These are phyloP conservation scores for Drosophila ambigua DNA, from an alignment of 1,140 invertebrate genomes.

Conservation along the genomic window DNA sequence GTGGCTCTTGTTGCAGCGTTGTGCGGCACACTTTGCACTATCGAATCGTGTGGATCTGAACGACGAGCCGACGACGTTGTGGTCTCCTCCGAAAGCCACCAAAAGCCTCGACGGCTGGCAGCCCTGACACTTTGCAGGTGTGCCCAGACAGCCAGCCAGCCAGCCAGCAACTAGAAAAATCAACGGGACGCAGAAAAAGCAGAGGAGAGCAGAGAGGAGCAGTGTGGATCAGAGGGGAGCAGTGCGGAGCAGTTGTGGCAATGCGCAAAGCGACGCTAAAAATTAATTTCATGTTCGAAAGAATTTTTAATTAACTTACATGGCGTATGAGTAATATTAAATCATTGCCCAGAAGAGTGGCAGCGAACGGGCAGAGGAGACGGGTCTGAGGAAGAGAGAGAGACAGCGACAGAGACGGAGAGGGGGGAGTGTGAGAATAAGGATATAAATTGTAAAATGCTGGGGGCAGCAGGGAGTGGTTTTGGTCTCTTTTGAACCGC, in stretches of 20 bases:
- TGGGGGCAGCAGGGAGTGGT: no score
- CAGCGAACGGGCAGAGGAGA: not conserved
- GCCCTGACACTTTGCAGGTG: slow-evolving; percentile 76
- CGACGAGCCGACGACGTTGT: slow-evolving; percentile 27
- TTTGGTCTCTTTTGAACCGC: no score
- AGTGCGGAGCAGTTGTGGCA: slow-evolving; percentile 15
- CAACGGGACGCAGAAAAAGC: slow-evolving; percentile 7
- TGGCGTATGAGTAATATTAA: slow-evolving; percentile 66
- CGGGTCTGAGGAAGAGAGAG: not conserved
- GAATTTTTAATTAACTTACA: slow-evolving; percentile 74
- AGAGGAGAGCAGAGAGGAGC: not conserved
- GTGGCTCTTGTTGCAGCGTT: slow-evolving; percentile 18
- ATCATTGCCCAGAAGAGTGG: slow-evolving; percentile 28
- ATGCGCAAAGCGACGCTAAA: slow-evolving; percentile 53
- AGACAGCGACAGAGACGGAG: not conserved
- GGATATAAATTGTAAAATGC: not conserved
- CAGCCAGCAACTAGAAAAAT: slow-evolving; percentile 40
- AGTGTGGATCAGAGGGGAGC: no score
- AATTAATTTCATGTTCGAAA: slow-evolving; percentile 63
- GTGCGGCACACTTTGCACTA: slow-evolving; percentile 78
- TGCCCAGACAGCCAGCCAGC: slow-evolving; percentile 35
- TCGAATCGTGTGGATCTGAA: slow-evolving; percentile 70
- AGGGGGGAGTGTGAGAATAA: not conserved
- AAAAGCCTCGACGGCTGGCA: slow-evolving; percentile 41
- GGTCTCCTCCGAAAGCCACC: slow-evolving; percentile 28